Evolutionary conservation across 2,113 vertebrate species (phyloP).

Genomic region (Microcebus lehilahytsara): DNA sequence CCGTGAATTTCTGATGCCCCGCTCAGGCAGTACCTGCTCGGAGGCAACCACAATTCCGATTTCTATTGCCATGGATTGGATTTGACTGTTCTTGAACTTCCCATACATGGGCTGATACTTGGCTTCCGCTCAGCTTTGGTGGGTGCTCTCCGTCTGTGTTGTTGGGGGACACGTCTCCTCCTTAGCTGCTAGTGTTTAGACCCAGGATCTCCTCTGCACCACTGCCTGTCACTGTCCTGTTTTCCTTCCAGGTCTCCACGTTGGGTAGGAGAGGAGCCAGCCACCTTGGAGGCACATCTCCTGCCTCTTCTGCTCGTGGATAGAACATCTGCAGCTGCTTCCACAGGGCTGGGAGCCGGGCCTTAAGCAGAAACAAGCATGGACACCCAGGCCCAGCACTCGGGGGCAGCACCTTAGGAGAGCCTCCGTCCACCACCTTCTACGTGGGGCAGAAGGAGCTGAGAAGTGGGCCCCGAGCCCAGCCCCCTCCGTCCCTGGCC

Average conservation of each 20-base stretch:
- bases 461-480: conserved; percentile 8
- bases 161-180: accelerated
- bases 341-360: background rate
- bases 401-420: background rate
- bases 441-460: background rate
- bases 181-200: background rate
- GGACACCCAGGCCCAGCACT: background rate
- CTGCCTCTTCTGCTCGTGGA: accelerated
- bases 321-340: background rate
- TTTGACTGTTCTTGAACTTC: background rate
- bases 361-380: background rate
- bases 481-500: background rate
- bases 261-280: background rate
- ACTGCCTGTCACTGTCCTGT: background rate
- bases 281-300: background rate
- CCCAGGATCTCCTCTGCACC: background rate
- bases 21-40: no score
- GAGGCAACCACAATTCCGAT: background rate
- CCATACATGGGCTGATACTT: accelerated
- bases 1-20: accelerated
- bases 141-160: accelerated
- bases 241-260: conserved; percentile 55
- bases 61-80: accelerated
- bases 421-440: accelerated
- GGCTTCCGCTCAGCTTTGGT: background rate